Conservation (phyloP, 1,140 invertebrate species). For the Microplitis demolitor region DNA sequence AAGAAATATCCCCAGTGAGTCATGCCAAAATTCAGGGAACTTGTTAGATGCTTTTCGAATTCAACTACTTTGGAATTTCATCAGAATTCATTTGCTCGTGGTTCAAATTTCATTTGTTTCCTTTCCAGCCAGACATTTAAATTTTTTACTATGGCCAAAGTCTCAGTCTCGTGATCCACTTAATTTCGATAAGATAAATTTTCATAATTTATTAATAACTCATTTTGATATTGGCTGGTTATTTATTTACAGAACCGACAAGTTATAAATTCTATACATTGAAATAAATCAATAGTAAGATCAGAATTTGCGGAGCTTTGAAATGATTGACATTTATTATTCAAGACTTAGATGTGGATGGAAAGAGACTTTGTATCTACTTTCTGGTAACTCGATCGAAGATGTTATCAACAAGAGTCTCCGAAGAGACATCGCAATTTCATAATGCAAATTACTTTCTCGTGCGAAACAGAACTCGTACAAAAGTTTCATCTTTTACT, state of each 20-base stretch:
- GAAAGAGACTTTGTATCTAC: background rate
- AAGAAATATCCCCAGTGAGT: background rate
- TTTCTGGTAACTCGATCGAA: background rate
- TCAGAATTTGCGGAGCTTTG: background rate
- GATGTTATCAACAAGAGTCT: constrained; percentile 7
- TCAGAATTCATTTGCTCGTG: background rate
- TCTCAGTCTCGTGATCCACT: too few relatives aligned
- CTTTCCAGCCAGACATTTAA: too few relatives aligned
- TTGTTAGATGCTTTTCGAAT: background rate
- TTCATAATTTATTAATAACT: too few relatives aligned
- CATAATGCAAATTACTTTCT: constrained; percentile 17
- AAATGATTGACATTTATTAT: constrained; percentile 11
- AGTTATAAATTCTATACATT: background rate
- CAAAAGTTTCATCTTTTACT: background rate
- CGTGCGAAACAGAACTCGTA: background rate
- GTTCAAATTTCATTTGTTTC: background rate
- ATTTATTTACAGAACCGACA: background rate
- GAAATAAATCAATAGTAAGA: background rate
- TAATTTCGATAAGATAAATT: too few relatives aligned
- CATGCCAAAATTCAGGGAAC: background rate
- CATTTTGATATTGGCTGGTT: too few relatives aligned
- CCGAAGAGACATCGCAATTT: constrained; percentile 9
- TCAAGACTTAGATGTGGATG: background rate
- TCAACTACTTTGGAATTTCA: background rate
- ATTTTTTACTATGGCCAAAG: too few relatives aligned